Evolutionary conservation across 1,140 invertebrate genomes (phyloP).

Genomic region (Nephila pilipes): DNA sequence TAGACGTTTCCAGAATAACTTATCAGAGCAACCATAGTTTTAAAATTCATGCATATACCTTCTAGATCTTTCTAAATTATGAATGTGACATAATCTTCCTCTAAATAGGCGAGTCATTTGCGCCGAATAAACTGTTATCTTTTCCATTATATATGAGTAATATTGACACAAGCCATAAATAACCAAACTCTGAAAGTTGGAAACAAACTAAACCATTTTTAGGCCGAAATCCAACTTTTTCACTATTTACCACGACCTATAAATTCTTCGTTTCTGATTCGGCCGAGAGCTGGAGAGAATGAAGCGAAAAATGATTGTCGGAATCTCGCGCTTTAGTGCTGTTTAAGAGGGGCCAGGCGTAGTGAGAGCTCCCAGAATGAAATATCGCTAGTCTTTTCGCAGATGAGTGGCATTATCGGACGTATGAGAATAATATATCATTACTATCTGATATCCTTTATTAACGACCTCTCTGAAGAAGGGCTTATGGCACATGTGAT

Average conservation of each 20-base stretch:
- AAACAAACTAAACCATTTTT: too few relatives aligned
- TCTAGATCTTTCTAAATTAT: too few relatives aligned
- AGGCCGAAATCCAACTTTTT: too few relatives aligned
- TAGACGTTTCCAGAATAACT: too few relatives aligned
- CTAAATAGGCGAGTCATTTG: too few relatives aligned
- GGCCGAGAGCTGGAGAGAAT: neutral
- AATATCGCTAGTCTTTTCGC: constrained; percentile 40
- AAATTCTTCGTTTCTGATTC: neutral
- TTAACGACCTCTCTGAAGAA: constrained; percentile 58
- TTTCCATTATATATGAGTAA: too few relatives aligned
- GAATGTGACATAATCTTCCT: too few relatives aligned
- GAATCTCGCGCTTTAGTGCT: constrained; percentile 31
- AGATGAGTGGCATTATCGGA: constrained; percentile 54
- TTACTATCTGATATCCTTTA: constrained; percentile 66
- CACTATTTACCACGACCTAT: too few relatives aligned
- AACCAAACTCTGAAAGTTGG: too few relatives aligned
- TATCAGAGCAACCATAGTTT: too few relatives aligned
- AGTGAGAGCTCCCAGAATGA: constrained; percentile 3
- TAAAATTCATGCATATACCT: too few relatives aligned
- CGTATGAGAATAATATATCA: constrained; percentile 57
- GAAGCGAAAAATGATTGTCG: constrained; percentile 22
- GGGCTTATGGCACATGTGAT: constrained; percentile 43
- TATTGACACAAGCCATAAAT: too few relatives aligned
- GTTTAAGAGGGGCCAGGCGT: neutral
- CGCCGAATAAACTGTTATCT: neutral